phyloP scores from a whole-genome alignment of 2,797 vertebrate genomes.

The Tapirus indicus region DNA sequence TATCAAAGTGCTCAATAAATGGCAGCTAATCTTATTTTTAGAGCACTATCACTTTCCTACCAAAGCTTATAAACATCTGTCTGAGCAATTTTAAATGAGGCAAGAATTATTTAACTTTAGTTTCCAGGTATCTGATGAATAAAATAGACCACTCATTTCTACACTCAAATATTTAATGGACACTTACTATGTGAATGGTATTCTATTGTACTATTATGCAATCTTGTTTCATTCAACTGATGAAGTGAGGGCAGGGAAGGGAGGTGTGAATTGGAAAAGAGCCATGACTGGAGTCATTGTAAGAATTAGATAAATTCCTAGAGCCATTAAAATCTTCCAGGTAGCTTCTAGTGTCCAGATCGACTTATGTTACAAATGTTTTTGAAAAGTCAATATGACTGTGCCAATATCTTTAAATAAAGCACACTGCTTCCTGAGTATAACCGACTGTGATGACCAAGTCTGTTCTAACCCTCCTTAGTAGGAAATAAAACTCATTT shows the following conservation, averaged over 20 bases:
- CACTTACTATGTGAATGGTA: neutral
- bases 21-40: neutral
- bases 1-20: neutral
- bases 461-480: constrained; percentile 15
- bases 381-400: constrained; percentile 12
- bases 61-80: constrained; percentile 8
- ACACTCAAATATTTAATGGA: constrained; percentile 39
- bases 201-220: neutral
- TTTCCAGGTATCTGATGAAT: constrained; percentile 45
- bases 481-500: constrained; percentile 55
- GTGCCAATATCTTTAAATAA: constrained; percentile 12
- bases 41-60: neutral
- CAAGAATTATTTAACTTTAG: constrained; percentile 35
- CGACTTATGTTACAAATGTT: constrained; percentile 1
- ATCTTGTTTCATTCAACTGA: neutral
- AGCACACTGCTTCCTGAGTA: neutral
- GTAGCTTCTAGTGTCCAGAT: neutral
- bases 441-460: constrained; percentile 40
- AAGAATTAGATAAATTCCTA: constrained; percentile 40
- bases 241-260: neutral
- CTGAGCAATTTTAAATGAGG: constrained; percentile 34
- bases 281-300: neutral
- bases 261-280: neutral
- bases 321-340: neutral
- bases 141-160: constrained; percentile 20